Base-by-base conservation (phyloP, 2,797 vertebrate species). In the Catostomus latipinnis region DNA sequence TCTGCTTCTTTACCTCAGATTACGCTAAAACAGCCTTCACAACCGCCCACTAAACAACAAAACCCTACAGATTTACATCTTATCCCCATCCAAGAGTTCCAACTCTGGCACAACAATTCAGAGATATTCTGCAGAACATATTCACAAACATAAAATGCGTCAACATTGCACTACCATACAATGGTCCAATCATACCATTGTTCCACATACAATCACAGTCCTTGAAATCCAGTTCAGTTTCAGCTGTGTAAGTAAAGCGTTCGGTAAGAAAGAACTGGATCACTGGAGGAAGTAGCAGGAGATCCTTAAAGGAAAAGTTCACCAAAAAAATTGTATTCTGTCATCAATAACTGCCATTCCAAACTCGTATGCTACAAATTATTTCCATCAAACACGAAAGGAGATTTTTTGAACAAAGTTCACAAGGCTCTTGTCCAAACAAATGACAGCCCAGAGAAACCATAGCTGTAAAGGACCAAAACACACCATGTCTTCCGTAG, bases 111-210 rank as follows among this genome's bases (percentile, higher is more conserved):
- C 67, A 71, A 65, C 82, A 71, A 77, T 93, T 84, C 74, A 94
- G 95, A 94, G 95, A 95, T 95, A 95, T 68, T 65, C 60, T 62
- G 46, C 50, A 70, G 53, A 84, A 84, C 78, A 71, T 69, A 74
- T 73, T 81, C 78, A 70, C 54, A 73, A 86, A 76, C 81, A 84
- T 82, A 57, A 66, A 43, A 74, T 54, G 22, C 66, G 57, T 74
- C 70, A 79, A 74, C 52, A 50, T 53, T 43, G 54, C 70, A 66
- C 16, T 16, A 54, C 53, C 68, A 22, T 68, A 53, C 76, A 9
- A 57, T 13, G 18, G 56, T 48, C 14, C 52, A 13, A 78, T 60
- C 66, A 63, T 14, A 63, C 16, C 58, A 78, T 63, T 70, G 76
- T 78, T 70, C 66, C 56, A 78, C 76, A 53, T 70, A 46, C 45